Percentiles rank a stretch among this genome's conserved stretches.
Evolutionary conservation across 2,888 invertebrate species (phyloP).

Genomic region (Clepsis dumicolana): DNA sequence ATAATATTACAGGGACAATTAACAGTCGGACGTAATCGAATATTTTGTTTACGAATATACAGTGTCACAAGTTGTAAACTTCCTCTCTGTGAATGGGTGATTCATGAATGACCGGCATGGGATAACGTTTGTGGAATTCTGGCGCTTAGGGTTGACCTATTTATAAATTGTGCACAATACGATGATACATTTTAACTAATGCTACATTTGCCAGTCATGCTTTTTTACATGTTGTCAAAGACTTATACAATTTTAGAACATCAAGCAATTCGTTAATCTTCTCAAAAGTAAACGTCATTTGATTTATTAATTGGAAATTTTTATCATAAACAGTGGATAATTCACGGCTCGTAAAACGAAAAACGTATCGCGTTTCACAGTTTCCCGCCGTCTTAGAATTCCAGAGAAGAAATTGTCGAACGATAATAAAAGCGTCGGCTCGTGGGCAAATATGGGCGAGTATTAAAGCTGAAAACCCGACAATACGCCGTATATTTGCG

Average conservation of each 20-base stretch:
- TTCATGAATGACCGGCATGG: slow-evolving; percentile 48
- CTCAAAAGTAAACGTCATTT: not conserved
- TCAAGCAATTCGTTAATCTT: slow-evolving; percentile 28
- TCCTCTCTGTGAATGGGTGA: slow-evolving; percentile 63
- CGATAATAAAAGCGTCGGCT: slow-evolving; percentile 76
- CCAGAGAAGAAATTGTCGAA: slow-evolving; percentile 50
- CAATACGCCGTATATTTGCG: slow-evolving; percentile 78
- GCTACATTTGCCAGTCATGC: slow-evolving; percentile 26
- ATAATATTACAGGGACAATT: slow-evolving; percentile 43
- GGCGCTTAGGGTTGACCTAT: slow-evolving; percentile 33
- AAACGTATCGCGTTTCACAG: slow-evolving; percentile 59
- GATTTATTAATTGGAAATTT: slow-evolving; percentile 50
- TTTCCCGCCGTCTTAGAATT: slow-evolving; percentile 40
- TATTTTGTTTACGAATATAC: slow-evolving; percentile 52
- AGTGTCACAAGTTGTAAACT: slow-evolving; percentile 55
- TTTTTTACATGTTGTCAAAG: not conserved
- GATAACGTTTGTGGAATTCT: slow-evolving; percentile 30
- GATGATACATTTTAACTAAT: slow-evolving; percentile 23
- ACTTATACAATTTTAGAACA: slow-evolving; percentile 21
- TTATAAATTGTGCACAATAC: slow-evolving; percentile 30
- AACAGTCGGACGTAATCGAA: slow-evolving; percentile 39
- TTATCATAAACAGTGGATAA: slow-evolving; percentile 62
- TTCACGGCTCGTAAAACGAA: slow-evolving; percentile 77
- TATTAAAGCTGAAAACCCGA: slow-evolving; percentile 75
- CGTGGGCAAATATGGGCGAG: slow-evolving; percentile 71